These are phyloP conservation scores for Rhynchopsitta pachyrhyncha DNA, from an alignment of 2,113 vertebrate species.

Conservation along the genomic window DNA sequence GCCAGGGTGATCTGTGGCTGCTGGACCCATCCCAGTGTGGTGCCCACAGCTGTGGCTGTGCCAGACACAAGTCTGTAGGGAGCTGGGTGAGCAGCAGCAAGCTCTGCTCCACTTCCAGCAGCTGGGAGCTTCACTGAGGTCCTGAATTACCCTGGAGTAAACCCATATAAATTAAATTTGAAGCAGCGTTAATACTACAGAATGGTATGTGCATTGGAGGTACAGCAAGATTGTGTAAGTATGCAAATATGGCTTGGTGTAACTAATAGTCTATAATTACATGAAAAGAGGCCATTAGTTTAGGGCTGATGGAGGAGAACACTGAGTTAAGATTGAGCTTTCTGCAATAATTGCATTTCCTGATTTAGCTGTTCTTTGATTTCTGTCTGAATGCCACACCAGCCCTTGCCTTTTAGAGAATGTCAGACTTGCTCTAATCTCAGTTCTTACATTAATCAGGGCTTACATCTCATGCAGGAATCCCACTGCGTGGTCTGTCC, in stretches of 20 bases:
- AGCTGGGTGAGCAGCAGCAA: accelerated
- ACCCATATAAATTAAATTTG: neutral
- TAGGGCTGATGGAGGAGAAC: neutral
- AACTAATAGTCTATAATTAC: conserved; percentile 13
- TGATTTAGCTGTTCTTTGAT: neutral
- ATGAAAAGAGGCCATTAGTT: neutral
- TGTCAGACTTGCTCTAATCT: neutral
- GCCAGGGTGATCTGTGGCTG: accelerated
- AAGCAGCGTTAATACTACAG: neutral
- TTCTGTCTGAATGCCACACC: neutral
- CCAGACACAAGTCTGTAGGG: accelerated
- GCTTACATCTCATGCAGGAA: neutral
- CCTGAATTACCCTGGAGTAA: neutral
- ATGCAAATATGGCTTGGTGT: neutral
- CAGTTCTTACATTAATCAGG: neutral
- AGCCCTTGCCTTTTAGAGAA: neutral
- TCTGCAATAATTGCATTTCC: neutral
- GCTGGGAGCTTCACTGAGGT: neutral
- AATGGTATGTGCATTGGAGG: neutral
- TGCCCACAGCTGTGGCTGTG: accelerated
- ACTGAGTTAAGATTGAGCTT: neutral
- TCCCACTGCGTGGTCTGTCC: neutral
- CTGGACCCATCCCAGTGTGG: accelerated
- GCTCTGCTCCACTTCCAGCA: neutral
- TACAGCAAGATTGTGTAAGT: neutral